phyloP scores from a whole-genome alignment of 1,140 invertebrate species.

The Papilio machaon region DNA sequence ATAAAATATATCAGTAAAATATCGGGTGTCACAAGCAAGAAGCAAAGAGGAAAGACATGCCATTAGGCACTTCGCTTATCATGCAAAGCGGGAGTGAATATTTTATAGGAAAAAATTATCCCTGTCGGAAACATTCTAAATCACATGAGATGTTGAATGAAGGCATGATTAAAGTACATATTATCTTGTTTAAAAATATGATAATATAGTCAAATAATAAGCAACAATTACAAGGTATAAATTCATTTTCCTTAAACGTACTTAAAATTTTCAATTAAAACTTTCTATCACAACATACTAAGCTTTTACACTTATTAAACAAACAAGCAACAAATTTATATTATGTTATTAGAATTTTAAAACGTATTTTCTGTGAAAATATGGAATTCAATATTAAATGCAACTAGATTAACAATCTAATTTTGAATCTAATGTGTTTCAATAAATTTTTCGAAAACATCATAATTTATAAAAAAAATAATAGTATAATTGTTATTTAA shows the following conservation, averaged over 20 bases:
- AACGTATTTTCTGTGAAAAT: neutral
- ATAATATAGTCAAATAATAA: neutral
- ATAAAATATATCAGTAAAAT: neutral
- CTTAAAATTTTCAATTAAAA: neutral
- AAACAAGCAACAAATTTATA: neutral
- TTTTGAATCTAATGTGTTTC: neutral
- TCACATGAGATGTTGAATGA: neutral
- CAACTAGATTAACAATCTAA: neutral
- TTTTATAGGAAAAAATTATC: constrained; percentile 70
- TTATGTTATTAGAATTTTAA: neutral
- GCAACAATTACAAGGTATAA: neutral
- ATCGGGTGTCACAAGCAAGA: constrained; percentile 48
- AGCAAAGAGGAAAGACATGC: constrained; percentile 61
- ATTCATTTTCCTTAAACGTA: neutral
- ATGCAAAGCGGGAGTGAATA: constrained; percentile 78
- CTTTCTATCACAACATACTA: neutral
- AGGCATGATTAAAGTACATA: neutral
- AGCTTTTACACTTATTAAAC: neutral
- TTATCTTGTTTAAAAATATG: neutral
- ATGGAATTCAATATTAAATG: neutral
- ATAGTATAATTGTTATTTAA: too few relatives aligned
- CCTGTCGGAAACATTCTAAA: constrained; percentile 32
- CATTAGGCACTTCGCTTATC: constrained; percentile 76
- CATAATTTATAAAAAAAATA: too few relatives aligned
- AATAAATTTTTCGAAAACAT: neutral